Evolutionary conservation across 2,113 vertebrate species (phyloP).

Genomic region (Clarias gariepinus): DNA sequence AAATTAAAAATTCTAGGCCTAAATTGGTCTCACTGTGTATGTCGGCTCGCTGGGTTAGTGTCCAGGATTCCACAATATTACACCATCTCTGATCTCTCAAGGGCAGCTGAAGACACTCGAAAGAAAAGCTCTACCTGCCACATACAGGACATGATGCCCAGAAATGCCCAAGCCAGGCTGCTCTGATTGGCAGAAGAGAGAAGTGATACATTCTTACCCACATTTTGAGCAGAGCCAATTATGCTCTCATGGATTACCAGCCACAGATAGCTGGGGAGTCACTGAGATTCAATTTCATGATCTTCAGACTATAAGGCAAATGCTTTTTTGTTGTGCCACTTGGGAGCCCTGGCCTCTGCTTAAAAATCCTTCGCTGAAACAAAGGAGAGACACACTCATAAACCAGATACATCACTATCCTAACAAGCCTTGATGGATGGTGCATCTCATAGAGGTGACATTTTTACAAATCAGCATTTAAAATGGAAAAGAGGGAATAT

Average conservation of each 20-base stretch:
- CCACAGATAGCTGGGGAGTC: neutral
- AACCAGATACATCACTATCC: conserved; percentile 19
- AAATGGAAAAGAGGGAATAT: neutral
- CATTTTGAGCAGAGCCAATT: neutral
- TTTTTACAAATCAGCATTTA: conserved; percentile 38
- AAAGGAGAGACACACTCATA: neutral
- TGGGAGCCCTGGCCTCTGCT: neutral
- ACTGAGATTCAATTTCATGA: neutral
- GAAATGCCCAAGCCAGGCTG: neutral
- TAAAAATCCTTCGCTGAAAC: neutral
- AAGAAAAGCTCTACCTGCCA: neutral
- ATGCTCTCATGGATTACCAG: neutral
- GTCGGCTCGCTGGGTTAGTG: too few relatives aligned
- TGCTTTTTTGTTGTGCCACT: neutral
- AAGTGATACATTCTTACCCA: neutral
- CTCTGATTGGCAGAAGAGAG: neutral
- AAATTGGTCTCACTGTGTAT: too few relatives aligned
- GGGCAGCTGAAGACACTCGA: neutral
- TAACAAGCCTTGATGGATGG: conserved; percentile 40
- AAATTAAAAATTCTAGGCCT: too few relatives aligned
- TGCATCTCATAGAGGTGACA: conserved; percentile 33
- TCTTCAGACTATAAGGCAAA: neutral
- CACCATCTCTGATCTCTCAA: too few relatives aligned
- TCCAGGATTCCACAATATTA: too few relatives aligned
- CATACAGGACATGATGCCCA: neutral